phyloP scores from a whole-genome alignment of 2,113 vertebrate species.

The Myanophis thanlyinensis region DNA sequence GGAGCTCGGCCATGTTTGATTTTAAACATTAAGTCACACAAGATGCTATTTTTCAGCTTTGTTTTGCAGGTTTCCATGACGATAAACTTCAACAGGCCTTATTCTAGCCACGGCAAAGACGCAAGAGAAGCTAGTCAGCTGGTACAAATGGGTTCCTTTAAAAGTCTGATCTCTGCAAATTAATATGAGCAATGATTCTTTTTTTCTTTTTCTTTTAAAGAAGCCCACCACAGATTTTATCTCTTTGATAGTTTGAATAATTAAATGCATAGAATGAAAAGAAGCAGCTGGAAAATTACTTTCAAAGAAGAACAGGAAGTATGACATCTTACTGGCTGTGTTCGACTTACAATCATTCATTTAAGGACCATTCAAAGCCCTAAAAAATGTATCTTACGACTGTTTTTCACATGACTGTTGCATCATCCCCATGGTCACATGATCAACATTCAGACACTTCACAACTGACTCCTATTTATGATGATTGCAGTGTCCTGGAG shows the following conservation, averaged over 20 bases:
- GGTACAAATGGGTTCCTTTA: neutral
- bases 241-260: neutral
- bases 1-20: neutral
- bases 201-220: no score
- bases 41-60: neutral
- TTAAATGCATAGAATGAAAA: neutral
- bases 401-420: neutral
- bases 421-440: neutral
- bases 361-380: accelerated
- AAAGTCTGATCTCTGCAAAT: neutral
- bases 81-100: neutral
- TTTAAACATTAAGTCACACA: neutral
- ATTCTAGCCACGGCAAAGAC: neutral
- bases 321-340: neutral
- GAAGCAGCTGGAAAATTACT: neutral
- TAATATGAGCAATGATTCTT: neutral
- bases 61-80: neutral
- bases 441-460: neutral
- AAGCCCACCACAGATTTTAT: no score
- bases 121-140: neutral
- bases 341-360: neutral
- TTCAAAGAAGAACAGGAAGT: neutral
- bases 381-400: neutral
- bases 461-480: no score
- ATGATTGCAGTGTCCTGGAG: no score